phyloP scores from a whole-genome alignment of 2,797 vertebrate genomes.

The Dromococcyx pavoninus region DNA sequence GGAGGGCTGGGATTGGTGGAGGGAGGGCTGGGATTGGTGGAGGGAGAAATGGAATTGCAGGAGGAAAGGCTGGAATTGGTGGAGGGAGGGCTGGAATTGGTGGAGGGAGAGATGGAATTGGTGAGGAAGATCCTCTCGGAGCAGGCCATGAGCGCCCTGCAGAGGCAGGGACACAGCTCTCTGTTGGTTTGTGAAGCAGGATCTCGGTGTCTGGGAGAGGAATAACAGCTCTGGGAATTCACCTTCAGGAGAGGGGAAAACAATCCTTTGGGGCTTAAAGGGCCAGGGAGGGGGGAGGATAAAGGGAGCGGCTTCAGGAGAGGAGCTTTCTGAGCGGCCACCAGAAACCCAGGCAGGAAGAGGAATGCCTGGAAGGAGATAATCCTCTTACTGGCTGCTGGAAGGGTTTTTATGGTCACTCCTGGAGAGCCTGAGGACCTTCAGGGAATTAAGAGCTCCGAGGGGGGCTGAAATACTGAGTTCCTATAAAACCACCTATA shows the following conservation, averaged over 20 bases:
- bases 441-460: slow-evolving; percentile 46
- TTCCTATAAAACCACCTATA: slow-evolving; percentile 19
- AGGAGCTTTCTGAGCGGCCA: neutral
- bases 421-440: neutral
- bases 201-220: fast-evolving
- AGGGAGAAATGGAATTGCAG: no score
- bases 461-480: slow-evolving; percentile 12
- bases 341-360: neutral
- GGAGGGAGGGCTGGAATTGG: no score
- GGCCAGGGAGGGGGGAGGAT: neutral
- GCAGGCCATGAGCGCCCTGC: neutral
- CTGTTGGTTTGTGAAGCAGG: neutral
- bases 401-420: neutral
- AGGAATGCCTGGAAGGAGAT: neutral
- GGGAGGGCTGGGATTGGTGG: no score
- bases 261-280: fast-evolving
- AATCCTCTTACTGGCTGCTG: slow-evolving; percentile 11
- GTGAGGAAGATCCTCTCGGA: no score
- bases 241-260: neutral
- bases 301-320: neutral
- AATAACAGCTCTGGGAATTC: fast-evolving
- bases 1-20: no score
- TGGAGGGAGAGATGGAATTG: neutral
- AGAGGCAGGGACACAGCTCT: fast-evolving
- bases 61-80: no score